A percentile compares a stretch with the other conserved stretches of the same genome.
phyloP scores from a whole-genome alignment of 2,797 vertebrate species.

The Chaenodraco wilsoni region DNA sequence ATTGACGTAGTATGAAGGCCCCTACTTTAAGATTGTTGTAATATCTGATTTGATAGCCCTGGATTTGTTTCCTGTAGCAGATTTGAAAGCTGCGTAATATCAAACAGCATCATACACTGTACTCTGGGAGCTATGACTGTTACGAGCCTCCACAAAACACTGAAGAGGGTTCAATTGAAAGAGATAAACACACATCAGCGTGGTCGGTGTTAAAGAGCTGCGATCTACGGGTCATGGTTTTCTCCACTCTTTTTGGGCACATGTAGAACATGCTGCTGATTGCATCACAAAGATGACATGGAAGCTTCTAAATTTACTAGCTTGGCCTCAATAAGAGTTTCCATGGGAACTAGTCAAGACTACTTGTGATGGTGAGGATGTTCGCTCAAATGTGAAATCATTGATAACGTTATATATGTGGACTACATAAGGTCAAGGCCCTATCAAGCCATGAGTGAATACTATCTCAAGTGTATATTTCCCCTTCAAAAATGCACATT shows the following conservation, averaged over 20 bases:
- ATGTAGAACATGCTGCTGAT: conserved; percentile 68
- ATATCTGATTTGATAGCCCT: conserved; percentile 16
- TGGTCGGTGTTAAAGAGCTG: conserved; percentile 7
- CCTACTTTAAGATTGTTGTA: conserved; percentile 6
- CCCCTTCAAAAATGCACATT: background rate
- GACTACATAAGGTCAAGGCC: conserved; percentile 12
- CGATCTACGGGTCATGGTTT: conserved; percentile 14
- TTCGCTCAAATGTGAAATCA: conserved; percentile 60
- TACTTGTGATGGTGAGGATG: conserved; percentile 68
- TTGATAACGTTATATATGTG: conserved; percentile 39
- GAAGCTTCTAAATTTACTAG: conserved; percentile 79
- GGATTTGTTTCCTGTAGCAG: conserved; percentile 14
- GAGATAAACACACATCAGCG: conserved; percentile 26
- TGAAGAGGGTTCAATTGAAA: conserved; percentile 29
- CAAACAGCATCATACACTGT: conserved; percentile 26
- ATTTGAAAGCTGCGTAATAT: conserved; percentile 20
- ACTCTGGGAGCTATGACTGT: conserved; percentile 32
- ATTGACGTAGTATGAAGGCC: conserved; percentile 25
- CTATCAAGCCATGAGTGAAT: background rate
- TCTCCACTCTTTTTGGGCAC: conserved; percentile 41
- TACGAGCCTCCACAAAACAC: conserved; percentile 24
- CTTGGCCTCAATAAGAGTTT: conserved; percentile 81
- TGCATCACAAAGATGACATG: conserved; percentile 76
- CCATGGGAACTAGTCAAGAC: conserved; percentile 80
- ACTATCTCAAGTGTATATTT: background rate